phyloP scores from a whole-genome alignment of 2,888 invertebrate species.

The Drosophila prostipennis region DNA sequence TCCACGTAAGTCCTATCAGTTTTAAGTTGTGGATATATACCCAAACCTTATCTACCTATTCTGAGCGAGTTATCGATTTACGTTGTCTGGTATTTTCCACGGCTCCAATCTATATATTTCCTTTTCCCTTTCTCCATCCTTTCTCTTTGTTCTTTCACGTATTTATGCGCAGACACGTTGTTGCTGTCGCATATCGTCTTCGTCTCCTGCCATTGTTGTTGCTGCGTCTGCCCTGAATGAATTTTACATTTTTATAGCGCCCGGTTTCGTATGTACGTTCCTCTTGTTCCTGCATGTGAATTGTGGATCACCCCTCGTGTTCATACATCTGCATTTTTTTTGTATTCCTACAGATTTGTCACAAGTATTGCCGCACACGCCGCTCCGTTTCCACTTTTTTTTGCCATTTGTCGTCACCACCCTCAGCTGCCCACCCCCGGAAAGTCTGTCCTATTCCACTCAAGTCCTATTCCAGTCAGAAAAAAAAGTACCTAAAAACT shows the following conservation, averaged over 20 bases:
- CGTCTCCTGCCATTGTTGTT: conserved; percentile 29
- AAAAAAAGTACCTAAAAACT: too few species aligned
- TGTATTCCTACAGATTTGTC: conserved; percentile 63
- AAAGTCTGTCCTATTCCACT: conserved; percentile 13
- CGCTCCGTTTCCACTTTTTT: conserved; percentile 23
- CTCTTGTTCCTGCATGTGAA: conserved; percentile 24
- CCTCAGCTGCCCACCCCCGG: conserved; percentile 9
- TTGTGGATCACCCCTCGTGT: conserved; percentile 44
- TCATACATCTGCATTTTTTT: conserved; percentile 34
- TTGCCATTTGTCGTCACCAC: conserved; percentile 66
- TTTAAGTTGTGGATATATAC: too few species aligned
- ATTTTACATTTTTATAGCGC: conserved; percentile 74
- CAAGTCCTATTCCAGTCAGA: background rate
- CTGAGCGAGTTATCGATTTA: conserved; percentile 28
- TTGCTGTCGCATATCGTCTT: conserved; percentile 54
- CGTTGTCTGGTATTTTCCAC: conserved; percentile 13
- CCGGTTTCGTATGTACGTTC: conserved; percentile 14
- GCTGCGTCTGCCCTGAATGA: conserved; percentile 57
- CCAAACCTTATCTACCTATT: too few species aligned
- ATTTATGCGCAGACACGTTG: conserved; percentile 76
- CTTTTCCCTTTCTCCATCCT: conserved; percentile 8
- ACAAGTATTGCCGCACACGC: conserved; percentile 73
- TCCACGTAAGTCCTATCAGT: background rate
- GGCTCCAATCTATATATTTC: background rate
- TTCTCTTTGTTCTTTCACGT: conserved; percentile 52